phyloP scores from a whole-genome alignment of 2,888 invertebrate species.

The Plagiodera versicolora region DNA sequence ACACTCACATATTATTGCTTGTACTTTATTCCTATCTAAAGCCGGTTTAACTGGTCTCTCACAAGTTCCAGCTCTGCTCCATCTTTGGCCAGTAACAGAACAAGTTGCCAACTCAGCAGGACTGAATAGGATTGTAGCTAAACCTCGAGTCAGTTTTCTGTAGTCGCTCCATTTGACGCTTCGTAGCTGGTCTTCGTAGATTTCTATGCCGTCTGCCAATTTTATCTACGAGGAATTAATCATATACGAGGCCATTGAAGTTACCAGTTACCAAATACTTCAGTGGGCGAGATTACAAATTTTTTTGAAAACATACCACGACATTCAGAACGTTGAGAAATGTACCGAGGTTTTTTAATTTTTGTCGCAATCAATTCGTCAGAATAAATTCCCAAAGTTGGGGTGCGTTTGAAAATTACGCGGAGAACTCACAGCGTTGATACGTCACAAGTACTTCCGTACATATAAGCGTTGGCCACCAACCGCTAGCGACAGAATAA shows the following conservation, averaged over 20 bases:
- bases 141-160: constrained; percentile 70
- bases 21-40: constrained; percentile 70
- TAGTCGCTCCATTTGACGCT: constrained; percentile 77
- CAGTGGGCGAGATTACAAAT: too few relatives aligned
- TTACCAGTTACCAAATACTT: too few relatives aligned
- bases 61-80: constrained; percentile 73
- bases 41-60: constrained; percentile 76
- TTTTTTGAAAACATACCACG: too few relatives aligned
- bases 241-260: background rate
- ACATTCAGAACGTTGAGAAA: too few relatives aligned
- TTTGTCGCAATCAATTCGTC: too few relatives aligned
- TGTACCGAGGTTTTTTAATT: too few relatives aligned
- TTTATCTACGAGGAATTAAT: constrained; percentile 60
- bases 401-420: too few relatives aligned
- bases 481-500: too few relatives aligned
- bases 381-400: too few relatives aligned
- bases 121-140: constrained; percentile 74
- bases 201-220: constrained; percentile 72
- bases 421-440: too few relatives aligned
- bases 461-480: too few relatives aligned
- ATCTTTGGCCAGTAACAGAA: constrained; percentile 75
- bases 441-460: too few relatives aligned
- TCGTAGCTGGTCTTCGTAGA: constrained; percentile 69
- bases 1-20: constrained; percentile 69
- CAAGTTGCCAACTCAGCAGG: constrained; percentile 74